phyloP scores from a whole-genome alignment of 1,140 invertebrate genomes.

The Formica exsecta region DNA sequence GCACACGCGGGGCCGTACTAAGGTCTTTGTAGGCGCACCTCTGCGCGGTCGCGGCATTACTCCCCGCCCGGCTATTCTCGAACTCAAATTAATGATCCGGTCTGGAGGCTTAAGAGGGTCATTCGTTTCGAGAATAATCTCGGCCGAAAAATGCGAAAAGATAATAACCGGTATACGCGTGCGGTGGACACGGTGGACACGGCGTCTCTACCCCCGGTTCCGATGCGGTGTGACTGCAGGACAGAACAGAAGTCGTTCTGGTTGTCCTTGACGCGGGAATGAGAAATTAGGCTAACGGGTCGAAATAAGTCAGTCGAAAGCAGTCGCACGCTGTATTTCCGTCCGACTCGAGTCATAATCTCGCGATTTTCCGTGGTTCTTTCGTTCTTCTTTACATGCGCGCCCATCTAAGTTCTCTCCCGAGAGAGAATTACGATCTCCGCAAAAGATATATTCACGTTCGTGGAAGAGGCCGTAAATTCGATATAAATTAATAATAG shows the following conservation, averaged over 20 bases:
- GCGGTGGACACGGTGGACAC: constrained; percentile 17
- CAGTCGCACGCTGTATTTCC: constrained; percentile 38
- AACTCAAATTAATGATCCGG: constrained; percentile 73
- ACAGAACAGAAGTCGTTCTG: constrained; percentile 60
- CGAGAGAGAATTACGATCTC: background rate
- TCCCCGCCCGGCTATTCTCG: constrained; percentile 66
- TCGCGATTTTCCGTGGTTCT: constrained; percentile 9
- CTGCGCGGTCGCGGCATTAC: constrained; percentile 12
- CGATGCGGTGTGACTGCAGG: constrained; percentile 4
- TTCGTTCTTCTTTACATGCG: background rate
- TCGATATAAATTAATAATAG: background rate
- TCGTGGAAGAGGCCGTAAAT: constrained; percentile 27
- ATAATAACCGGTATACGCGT: constrained; percentile 65
- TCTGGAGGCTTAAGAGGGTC: constrained; percentile 70
- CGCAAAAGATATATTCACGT: background rate
- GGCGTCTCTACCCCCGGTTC: constrained; percentile 14
- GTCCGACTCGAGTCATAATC: constrained; percentile 41
- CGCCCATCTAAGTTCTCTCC: too few relatives aligned
- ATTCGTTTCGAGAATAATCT: constrained; percentile 75
- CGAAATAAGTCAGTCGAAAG: constrained; percentile 64
- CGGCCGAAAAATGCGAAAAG: constrained; percentile 74
- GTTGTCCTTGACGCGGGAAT: constrained; percentile 70
- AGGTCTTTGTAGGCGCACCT: constrained; percentile 49
- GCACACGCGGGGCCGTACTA: constrained; percentile 26
- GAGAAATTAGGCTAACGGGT: constrained; percentile 76